Percentiles rank a stretch among this genome's conserved stretches.
Conservation (phyloP, 2,888 invertebrate species). For the Temnothorax rugatulus region DNA sequence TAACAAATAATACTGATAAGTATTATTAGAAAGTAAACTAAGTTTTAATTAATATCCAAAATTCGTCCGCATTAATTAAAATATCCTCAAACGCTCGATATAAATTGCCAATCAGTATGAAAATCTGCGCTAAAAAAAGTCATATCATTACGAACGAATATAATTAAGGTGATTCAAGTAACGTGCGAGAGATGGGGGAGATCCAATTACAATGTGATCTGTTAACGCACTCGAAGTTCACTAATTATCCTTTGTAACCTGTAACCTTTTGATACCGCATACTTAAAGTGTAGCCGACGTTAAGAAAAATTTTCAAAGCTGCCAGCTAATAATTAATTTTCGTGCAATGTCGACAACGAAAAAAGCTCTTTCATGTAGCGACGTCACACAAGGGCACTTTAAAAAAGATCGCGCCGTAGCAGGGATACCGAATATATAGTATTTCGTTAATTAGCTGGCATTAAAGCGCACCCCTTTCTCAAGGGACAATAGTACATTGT, state of each 20-base stretch:
- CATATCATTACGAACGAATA: conserved; percentile 22
- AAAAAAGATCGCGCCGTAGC: conserved; percentile 24
- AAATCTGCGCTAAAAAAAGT: neutral
- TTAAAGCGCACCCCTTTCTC: conserved; percentile 25
- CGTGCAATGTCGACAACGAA: conserved; percentile 56
- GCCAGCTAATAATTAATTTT: conserved; percentile 71
- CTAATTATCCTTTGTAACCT: conserved; percentile 68
- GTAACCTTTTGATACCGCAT: conserved; percentile 68
- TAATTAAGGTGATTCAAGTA: conserved; percentile 21
- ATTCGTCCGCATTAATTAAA: conserved; percentile 32
- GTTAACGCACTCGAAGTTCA: conserved; percentile 59
- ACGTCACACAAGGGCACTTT: conserved; percentile 26
- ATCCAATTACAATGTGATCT: conserved; percentile 60
- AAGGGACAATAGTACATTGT: conserved; percentile 36
- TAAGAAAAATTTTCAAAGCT: conserved; percentile 58
- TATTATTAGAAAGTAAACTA: conserved; percentile 1
- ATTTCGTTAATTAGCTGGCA: conserved; percentile 50
- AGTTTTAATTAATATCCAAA: neutral
- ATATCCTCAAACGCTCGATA: neutral
- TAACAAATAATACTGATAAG: neutral
- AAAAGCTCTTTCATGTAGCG: conserved; percentile 42
- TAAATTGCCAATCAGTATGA: neutral
- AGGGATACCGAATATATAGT: conserved; percentile 20
- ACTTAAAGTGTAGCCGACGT: conserved; percentile 27
- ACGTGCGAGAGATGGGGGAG: conserved; percentile 8